A percentile compares a stretch with the other conserved stretches of the same genome.
Conservation (phyloP, 2,113 vertebrate species). For the Polypterus senegalus region DNA sequence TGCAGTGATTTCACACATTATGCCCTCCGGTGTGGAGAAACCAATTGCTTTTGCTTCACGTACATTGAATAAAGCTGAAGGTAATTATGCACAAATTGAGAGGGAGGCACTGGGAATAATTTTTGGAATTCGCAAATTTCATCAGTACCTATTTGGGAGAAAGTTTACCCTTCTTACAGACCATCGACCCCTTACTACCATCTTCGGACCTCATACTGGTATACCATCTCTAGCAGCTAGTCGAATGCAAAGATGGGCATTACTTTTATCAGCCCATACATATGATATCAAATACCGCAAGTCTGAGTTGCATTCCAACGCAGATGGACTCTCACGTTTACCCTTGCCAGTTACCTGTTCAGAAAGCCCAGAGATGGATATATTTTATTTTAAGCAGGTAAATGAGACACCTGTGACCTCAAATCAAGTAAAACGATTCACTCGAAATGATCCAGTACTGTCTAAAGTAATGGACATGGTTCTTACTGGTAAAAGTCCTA, state of each 20-base stretch:
- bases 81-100: slow-evolving; percentile 7
- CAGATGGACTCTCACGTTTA: no score
- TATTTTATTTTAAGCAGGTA: no score
- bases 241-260: neutral
- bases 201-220: no score
- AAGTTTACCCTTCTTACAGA: slow-evolving; percentile 2
- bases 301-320: no score
- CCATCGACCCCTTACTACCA: slow-evolving; percentile 1
- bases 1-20: slow-evolving; percentile 6
- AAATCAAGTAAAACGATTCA: no score
- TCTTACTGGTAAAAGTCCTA: no score
- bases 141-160: slow-evolving; percentile 1
- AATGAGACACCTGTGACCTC: no score
- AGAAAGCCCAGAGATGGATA: no score
- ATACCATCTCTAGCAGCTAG: neutral
- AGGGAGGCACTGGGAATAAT: neutral
- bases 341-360: no score
- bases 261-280: neutral
- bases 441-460: no score
- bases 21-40: slow-evolving; percentile 6
- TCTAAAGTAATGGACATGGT: no score
- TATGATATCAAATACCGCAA: slow-evolving; percentile 3
- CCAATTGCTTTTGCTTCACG: slow-evolving; percentile 5
- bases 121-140: slow-evolving; percentile 6
- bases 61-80: slow-evolving; percentile 1